phyloP scores from a whole-genome alignment of 2,797 vertebrate genomes.

The Melanogrammus aeglefinus region DNA sequence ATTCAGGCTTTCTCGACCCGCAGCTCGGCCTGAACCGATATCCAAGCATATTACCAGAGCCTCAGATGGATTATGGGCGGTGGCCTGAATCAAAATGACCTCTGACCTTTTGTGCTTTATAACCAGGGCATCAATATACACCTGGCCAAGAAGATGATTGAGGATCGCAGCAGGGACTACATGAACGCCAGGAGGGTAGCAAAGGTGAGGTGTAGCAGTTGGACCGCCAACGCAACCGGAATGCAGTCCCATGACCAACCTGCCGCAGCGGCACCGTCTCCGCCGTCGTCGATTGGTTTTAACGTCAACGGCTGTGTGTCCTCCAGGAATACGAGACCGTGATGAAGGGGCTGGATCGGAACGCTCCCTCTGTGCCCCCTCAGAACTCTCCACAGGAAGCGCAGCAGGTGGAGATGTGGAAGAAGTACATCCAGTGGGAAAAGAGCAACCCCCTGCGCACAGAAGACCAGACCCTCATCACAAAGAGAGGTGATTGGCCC shows the following conservation, averaged over 20 bases:
- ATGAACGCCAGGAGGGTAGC: constrained; percentile 98
- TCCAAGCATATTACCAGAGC: not conserved
- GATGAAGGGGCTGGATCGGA: constrained; percentile 97
- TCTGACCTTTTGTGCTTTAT: constrained; percentile 37
- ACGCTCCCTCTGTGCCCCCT: constrained; percentile 95
- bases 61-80: not conserved
- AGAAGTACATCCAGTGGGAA: constrained; percentile 99
- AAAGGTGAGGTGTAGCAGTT: constrained; percentile 78
- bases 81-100: not conserved
- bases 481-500: constrained; percentile 87
- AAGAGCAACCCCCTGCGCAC: constrained; percentile 97
- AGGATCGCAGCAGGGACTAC: constrained; percentile 98
- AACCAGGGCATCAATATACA: constrained; percentile 96
- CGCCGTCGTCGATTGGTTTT: not conserved
- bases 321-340: constrained; percentile 96
- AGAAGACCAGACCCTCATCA: constrained; percentile 98
- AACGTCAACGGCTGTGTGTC: constrained; percentile 14
- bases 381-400: constrained; percentile 98
- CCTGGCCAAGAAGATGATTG: constrained; percentile 99
- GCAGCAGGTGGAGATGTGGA: constrained; percentile 99
- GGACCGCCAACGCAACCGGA: not conserved
- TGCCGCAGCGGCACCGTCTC: not conserved
- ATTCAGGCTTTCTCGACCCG: too few relatives aligned
- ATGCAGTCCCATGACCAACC: not conserved
- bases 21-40: not conserved